Conservation (phyloP, 2,113 vertebrate genomes). For the Microtus montanus region DNA sequence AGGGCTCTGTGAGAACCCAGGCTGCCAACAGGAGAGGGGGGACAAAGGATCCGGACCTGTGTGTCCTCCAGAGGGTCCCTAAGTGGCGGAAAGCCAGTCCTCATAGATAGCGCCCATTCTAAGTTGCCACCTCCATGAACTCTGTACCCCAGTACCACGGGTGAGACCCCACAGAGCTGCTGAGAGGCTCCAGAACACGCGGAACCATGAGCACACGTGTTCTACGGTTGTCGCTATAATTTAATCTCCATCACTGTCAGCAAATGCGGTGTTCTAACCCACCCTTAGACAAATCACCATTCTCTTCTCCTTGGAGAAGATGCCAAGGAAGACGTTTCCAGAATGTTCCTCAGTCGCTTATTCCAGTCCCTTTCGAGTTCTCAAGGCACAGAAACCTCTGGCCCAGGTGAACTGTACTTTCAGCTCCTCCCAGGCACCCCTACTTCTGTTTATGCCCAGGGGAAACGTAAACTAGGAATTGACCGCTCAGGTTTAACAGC, state of each 20-base stretch:
- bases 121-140: background rate
- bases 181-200: background rate
- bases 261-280: background rate
- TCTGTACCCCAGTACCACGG: background rate
- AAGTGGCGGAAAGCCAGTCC: background rate
- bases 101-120: fast-evolving
- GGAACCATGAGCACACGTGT: fast-evolving
- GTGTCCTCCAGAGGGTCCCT: background rate
- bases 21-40: background rate
- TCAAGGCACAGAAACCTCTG: background rate
- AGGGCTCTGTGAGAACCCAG: background rate
- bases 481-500: background rate
- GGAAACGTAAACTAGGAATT: background rate
- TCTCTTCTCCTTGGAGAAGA: conserved; percentile 12
- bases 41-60: background rate
- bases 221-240: too few relatives aligned
- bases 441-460: fast-evolving
- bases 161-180: background rate
- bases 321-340: conserved; percentile 25
- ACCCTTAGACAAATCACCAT: background rate
- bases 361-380: background rate
- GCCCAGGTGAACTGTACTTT: background rate
- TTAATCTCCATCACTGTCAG: background rate
- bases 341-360: background rate
- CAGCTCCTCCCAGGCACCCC: background rate